These are phyloP conservation scores for Sus cebifrons DNA, from an alignment of 2,797 vertebrate genomes.

Conservation along the genomic window DNA sequence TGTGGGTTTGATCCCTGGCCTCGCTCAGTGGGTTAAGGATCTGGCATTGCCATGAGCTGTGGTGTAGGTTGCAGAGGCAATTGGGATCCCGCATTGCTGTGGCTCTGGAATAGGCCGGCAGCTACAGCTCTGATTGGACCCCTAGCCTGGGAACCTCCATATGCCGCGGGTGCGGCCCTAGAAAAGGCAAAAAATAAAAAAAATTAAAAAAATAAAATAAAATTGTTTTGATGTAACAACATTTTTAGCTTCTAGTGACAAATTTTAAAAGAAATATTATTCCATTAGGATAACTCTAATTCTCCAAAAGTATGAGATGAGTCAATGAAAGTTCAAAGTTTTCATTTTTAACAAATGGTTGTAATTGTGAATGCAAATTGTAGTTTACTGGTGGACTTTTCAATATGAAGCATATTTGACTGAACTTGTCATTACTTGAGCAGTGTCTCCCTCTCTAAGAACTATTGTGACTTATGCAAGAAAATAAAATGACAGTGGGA, in stretches of 20 bases:
- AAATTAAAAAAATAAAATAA: neutral
- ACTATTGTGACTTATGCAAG: neutral
- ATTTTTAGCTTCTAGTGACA: neutral
- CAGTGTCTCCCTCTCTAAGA: neutral
- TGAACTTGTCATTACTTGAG: neutral
- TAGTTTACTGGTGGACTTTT: neutral
- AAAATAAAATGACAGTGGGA: neutral
- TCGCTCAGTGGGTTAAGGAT: no score
- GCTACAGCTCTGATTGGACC: no score
- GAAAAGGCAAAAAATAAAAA: no score
- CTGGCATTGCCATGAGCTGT: no score
- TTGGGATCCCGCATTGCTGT: no score
- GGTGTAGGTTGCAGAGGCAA: no score
- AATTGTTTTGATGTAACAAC: neutral
- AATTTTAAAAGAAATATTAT: constrained; percentile 21
- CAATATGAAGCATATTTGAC: neutral
- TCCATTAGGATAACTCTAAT: neutral
- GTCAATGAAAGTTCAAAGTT: neutral
- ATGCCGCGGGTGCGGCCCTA: no score
- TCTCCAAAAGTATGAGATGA: neutral
- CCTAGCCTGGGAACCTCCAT: no score
- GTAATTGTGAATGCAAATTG: neutral
- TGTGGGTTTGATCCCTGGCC: no score
- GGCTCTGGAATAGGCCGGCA: no score
- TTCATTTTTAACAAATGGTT: neutral